Base-by-base conservation (phyloP, 64 coral and sea anemone species). In the Stichodactyla helianthus region DNA sequence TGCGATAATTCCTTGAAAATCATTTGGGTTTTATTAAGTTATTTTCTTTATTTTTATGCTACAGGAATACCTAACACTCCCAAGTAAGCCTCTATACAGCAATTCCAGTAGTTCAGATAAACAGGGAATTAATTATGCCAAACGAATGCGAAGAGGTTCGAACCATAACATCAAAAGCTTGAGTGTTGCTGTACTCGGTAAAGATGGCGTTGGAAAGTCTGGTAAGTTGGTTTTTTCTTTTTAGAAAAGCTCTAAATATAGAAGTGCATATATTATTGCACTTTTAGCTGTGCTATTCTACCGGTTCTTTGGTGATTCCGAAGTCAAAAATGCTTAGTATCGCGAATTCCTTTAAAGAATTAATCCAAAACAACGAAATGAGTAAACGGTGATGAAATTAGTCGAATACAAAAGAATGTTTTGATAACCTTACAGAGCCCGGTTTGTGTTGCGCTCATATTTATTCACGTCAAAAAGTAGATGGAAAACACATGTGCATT, bases 141-240 rank as follows among this genome's bases (percentile, higher is more conserved):
- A 87, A 56, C 67, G 90, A 83, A 82, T 74, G 26, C 74, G 86
- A 74, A 92, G 84, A 50, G 85, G 90, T 2, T 82, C 85, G 20
- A 87, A 64, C 13, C 65, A 82, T 0, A 92, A 86, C 54, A 79
- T 82, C 52, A 86, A 87, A 57, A 87, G 79, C 52, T 85, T 92
- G 85, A 85, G 76, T 9, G 54, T 92, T 11, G 90, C 90, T 20
- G 90, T 92, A 10, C 60, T 92, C 0, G 90, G 90, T 4, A 92
- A 92, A 82, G 90, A 92, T 64, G 90, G 90, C 23, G 90, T 92
- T 58, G 90, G 90, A 44, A 92, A 92, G 54, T 92, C 90, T 67
- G 90, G 84, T 87, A 27, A 82, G 83, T 58, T 58, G 55, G 35
- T 44, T 44, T 3, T 44, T 44, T 44, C 35, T 44, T 44, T 44